Base-by-base conservation (phyloP, 2,888 invertebrate genomes). In the Cephus sareptanus region DNA sequence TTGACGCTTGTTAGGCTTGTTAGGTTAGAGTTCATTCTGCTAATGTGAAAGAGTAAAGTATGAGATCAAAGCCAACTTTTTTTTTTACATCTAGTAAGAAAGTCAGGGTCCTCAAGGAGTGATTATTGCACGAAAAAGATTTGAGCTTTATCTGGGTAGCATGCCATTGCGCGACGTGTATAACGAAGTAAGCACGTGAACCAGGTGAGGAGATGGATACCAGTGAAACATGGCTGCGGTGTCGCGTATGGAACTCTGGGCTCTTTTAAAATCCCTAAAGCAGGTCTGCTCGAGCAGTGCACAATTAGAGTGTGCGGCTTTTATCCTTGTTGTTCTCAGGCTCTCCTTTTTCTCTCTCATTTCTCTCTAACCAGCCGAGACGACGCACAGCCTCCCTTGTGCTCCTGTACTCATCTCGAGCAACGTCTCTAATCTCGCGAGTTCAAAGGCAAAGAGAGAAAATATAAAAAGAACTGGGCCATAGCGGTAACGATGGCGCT, bases 381-480 rank as follows among this genome's bases (percentile, higher is more conserved):
- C 71, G 12, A 56, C 56, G 23, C 56, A 23, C 56, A 56, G 56
- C 23, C 56, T 56, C 23, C 23, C 56, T 23, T 71, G 30, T 30
- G 34, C 34, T 31, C 11, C 31, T 11, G 30, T 71, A 30, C 15
- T 33, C 31, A 34, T 71, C 71, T 71, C 35, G 35, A 23, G n/a
- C 74, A 35, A 74, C n/a, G 73, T 73, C 71, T 74, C 69, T 74
- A 74, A 76, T 73, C 75, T 74, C 83, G 76, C 34, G 70, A 77
- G 74, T 76, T 74, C 70, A 75, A 80, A 75, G 76, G 78, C 34
- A 73, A 83, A 81, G 73, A 76, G 68, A 33, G 76, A 74, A 80
- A 75, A 76, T 13, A 78, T 15, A 81, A 83, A 82, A 79, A 77
- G 79, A 84, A 81, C 76, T 82, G 35, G 84, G 84, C 77, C 82